Base-by-base conservation (phyloP, 2,888 invertebrate species). In the Drosophila cognata region DNA sequence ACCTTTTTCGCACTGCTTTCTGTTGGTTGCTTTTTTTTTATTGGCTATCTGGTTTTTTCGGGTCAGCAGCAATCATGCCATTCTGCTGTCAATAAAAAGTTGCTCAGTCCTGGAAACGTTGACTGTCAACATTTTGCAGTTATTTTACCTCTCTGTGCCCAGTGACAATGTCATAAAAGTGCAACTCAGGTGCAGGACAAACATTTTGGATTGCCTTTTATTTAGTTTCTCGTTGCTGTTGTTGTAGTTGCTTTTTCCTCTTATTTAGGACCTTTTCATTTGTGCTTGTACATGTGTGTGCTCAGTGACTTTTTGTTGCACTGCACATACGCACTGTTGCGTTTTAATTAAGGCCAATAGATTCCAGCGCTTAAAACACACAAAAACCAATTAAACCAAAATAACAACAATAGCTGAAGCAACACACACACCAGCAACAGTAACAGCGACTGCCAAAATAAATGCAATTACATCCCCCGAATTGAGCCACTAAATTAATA, bases 371-470 rank as follows among this genome's bases (percentile, higher is more conserved):
- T 71, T 76, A 78, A 81, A 80, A 64, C 78, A 84, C 74, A 75
- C 78, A 77, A 81, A 85, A 85, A 85, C 84, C 89, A 85, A 85
- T 85, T 85, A 85, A 85, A 85, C 89, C 84, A 89, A 84, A 87
- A 75, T 67, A 82, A 65, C 75, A 63, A 68, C 71, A 53, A 52
- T 68, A 68, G 52, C 56, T 21, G 28, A 28, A 29, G 56, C 29
- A 51, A n/a, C 29, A 29, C 16, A n/a, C 51, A 51, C 6, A 33
- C 33, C 43, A 43, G 0, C 29, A 28, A 50, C 10, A 18, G 48
- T 28, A 56, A 55, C 50, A 59, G 38, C 60, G 58, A 58, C 52
- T 50, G 68, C 71, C 84, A 84, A 79, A 85, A 88, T 85, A 84
- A 89, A 88, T 84, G 87, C 87, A 89, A 86, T 86, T 86, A 84